Evolutionary conservation across 1,140 invertebrate species (phyloP).

Genomic region (Pentalonia nigronervosa): DNA sequence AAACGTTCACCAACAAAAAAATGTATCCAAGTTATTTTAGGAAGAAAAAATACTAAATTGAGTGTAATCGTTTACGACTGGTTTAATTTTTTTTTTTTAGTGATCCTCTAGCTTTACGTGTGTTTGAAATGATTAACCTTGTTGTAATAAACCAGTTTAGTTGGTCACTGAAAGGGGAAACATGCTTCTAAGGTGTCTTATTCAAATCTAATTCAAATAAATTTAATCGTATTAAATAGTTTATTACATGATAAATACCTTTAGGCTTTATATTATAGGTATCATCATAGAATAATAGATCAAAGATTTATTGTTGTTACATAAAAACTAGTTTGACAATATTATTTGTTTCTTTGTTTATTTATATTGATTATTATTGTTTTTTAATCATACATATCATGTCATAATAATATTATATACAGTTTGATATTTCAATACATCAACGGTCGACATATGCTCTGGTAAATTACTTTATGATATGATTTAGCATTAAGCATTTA

Average conservation of each 20-base stretch:
- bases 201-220: slow-evolving; percentile 36
- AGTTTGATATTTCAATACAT: background rate
- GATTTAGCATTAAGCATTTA: background rate
- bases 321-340: background rate
- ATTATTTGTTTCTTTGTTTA: slow-evolving; percentile 26
- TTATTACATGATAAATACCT: background rate
- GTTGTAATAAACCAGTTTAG: slow-evolving; percentile 51
- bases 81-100: slow-evolving; percentile 42
- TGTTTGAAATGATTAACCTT: slow-evolving; percentile 49
- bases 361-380: background rate
- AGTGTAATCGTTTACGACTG: slow-evolving; percentile 37
- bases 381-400: background rate
- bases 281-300: slow-evolving; percentile 19
- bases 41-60: slow-evolving; percentile 39
- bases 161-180: slow-evolving; percentile 34
- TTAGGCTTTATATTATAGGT: background rate
- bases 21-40: slow-evolving; percentile 28
- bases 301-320: background rate
- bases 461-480: background rate
- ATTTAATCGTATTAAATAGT: slow-evolving; percentile 33
- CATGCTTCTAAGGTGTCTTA: slow-evolving; percentile 11
- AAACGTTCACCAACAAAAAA: slow-evolving; percentile 35
- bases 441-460: background rate
- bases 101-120: slow-evolving; percentile 22
- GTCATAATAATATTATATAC: background rate